phyloP scores from a whole-genome alignment of 2,888 invertebrate genomes.

The Entomobrya multifasciata region DNA sequence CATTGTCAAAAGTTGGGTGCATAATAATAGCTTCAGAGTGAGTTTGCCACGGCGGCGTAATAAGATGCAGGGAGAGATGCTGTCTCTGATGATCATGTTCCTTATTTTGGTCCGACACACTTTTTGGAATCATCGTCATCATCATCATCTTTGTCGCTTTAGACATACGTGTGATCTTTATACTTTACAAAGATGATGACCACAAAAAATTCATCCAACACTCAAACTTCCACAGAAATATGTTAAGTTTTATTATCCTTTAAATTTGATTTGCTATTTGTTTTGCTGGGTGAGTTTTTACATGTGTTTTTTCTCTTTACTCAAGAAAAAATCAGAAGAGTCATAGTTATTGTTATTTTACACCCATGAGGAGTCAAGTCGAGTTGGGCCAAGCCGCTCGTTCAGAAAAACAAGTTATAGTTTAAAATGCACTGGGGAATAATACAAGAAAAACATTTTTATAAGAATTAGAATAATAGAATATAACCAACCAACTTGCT shows the following conservation, averaged over 20 bases:
- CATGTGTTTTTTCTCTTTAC: neutral
- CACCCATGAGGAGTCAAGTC: neutral
- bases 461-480: neutral
- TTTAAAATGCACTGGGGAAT: neutral
- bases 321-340: too few species aligned
- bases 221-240: constrained; percentile 10
- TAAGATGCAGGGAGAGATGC: neutral
- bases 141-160: neutral
- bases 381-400: neutral
- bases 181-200: neutral
- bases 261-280: constrained; percentile 21
- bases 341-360: constrained; percentile 7
- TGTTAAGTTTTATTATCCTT: neutral
- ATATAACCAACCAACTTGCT: neutral
- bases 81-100: constrained; percentile 47
- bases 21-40: neutral
- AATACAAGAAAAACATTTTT: neutral
- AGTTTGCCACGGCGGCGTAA: neutral
- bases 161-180: neutral
- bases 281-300: neutral
- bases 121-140: constrained; percentile 10
- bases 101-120: constrained; percentile 60
- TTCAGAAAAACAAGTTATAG: constrained; percentile 2
- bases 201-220: constrained; percentile 5
- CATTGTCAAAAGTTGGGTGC: constrained; percentile 17